Evolutionary conservation across 2,113 vertebrate species (phyloP), one percentile per base, ranked within the genome.

Genomic region (Acrocephalus arundinaceus): DNA sequence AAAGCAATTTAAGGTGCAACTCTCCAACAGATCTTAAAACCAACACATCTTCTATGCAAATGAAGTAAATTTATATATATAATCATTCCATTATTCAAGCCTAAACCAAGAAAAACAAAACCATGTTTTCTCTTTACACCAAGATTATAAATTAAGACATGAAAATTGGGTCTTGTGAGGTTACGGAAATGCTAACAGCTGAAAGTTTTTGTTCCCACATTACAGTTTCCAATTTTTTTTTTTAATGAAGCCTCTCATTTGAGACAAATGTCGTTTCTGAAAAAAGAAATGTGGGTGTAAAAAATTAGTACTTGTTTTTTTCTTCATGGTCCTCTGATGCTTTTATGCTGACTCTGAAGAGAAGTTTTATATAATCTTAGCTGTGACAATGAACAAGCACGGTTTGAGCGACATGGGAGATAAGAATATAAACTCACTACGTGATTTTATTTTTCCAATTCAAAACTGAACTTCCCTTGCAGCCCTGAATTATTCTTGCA

Each of bases 131-230:
- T 67, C 68, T 85, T 85, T 88, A 89, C 21, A 90, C 75, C 58
- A 67, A 70, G 87, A 79, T 94, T 75, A 89, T 90, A 97, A 97
- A 95, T 96, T 84, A 96, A 97, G 87, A 96, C 62, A 84, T 25
- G 33, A 93, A 85, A 95, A 96, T 84, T 74, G 9, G 59, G 58
- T 93, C 78, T 91, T 97, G 59, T 61, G 89, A 96, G 85, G 79
- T 85, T 96, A 94, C 4, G 0, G 73, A 80, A 97, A 96, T 83
- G 86, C 85, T 97, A 87, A 80, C 75, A 96, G 52, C 21, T n/a
- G 46, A 87, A 86, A 94, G 30, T 27, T 95, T 94, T 82, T 85
- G 59, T 95, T 93, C 77, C 46, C 0, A 0, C 41, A 74, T 78
- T 92, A 94, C 7, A 71, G 75, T 63, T 96, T 86, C 30, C 30